Conservation (phyloP, 2,888 invertebrate species). For the Lasioglossum morio region DNA sequence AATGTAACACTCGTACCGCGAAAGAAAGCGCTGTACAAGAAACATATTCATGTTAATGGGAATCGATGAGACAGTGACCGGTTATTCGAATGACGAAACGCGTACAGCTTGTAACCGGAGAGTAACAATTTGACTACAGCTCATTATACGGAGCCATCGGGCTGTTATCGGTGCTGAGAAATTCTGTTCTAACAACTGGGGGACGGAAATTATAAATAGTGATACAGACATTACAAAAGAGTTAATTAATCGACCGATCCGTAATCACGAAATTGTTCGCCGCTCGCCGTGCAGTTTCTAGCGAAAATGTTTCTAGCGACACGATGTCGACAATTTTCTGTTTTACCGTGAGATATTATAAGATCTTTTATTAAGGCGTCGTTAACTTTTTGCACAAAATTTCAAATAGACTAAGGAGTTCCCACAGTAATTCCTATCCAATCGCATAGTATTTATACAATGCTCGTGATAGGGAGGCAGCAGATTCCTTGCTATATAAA, state of each 20-base stretch:
- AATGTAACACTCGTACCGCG: background rate
- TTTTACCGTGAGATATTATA: background rate
- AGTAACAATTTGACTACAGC: constrained; percentile 22
- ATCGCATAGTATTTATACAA: constrained; percentile 11
- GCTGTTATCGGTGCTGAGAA: background rate
- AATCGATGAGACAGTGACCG: background rate
- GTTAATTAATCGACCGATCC: constrained; percentile 21
- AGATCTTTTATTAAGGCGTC: background rate
- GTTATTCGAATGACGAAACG: constrained; percentile 8
- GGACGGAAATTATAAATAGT: constrained; percentile 15
- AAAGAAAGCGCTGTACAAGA: background rate
- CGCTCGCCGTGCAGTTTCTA: background rate
- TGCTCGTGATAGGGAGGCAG: background rate
- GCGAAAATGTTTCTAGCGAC: background rate
- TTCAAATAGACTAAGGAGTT: background rate
- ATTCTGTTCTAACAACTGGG: background rate
- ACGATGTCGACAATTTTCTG: constrained; percentile 1
- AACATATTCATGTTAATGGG: constrained; percentile 3
- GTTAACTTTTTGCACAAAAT: constrained; percentile 20
- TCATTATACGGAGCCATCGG: background rate
- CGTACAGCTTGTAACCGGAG: background rate
- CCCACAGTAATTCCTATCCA: constrained; percentile 14
- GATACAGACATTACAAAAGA: constrained; percentile 3
- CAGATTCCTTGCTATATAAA: background rate
- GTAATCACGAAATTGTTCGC: constrained; percentile 17